phyloP scores from a whole-genome alignment of 2,113 vertebrate species.

The Paradoxurus hermaphroditus region DNA sequence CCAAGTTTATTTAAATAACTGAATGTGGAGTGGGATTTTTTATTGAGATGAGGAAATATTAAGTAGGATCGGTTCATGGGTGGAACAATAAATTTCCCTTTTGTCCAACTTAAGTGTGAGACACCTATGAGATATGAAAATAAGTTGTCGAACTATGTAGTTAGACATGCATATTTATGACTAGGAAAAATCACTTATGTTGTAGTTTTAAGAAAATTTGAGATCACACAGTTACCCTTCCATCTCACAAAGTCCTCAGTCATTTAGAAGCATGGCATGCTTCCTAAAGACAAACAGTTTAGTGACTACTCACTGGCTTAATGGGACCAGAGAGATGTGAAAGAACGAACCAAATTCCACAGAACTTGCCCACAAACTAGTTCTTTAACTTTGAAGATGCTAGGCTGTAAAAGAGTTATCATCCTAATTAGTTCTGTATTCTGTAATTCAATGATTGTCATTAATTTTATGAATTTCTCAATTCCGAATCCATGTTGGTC shows the following conservation, averaged over 20 bases:
- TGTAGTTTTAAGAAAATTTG: background rate
- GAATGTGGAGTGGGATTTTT: background rate
- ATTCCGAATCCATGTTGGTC: background rate
- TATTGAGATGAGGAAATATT: background rate
- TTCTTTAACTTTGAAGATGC: background rate
- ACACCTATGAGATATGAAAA: background rate
- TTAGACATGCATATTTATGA: background rate
- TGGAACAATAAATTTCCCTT: background rate
- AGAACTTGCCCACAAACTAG: background rate
- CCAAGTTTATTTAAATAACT: background rate
- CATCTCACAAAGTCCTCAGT: background rate
- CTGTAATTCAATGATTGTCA: background rate
- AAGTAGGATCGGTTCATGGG: background rate
- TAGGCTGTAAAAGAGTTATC: background rate
- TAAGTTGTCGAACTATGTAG: background rate
- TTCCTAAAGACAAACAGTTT: background rate
- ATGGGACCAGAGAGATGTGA: background rate
- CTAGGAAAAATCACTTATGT: background rate
- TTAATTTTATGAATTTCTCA: background rate
- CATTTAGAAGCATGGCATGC: background rate
- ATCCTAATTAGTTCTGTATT: background rate
- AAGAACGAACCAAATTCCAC: background rate
- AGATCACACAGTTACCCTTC: background rate
- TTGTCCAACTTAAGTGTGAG: background rate
- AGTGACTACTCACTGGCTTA: background rate